Conservation (phyloP, 2,888 invertebrate species). For the Mycalesis mineus region DNA sequence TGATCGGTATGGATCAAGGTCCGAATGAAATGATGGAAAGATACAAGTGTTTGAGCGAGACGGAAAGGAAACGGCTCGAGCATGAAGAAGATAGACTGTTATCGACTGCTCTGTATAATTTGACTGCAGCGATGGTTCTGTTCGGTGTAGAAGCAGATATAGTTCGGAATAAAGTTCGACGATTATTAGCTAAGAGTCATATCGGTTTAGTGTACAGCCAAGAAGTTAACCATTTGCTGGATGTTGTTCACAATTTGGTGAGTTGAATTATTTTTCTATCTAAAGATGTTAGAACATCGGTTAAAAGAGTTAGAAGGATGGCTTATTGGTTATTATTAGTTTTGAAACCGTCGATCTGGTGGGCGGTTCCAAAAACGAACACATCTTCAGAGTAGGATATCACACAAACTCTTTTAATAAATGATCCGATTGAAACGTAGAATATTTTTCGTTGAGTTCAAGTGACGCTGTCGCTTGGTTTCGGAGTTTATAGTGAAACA, state of each 20-base stretch:
- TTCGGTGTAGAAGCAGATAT: slow-evolving; percentile 90
- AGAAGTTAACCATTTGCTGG: slow-evolving; percentile 96
- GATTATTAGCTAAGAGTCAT: slow-evolving; percentile 98
- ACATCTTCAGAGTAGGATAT: too few species aligned
- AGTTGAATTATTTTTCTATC: slow-evolving; percentile 42
- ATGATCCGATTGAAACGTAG: too few species aligned
- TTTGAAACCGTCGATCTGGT: too few species aligned
- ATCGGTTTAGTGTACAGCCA: slow-evolving; percentile 98
- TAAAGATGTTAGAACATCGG: too few species aligned
- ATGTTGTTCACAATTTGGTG: slow-evolving; percentile 95
- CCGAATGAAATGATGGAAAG: slow-evolving; percentile 99
- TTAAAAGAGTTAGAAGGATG: too few species aligned
- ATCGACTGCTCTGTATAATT: slow-evolving; percentile 96
- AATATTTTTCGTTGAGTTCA: too few species aligned
- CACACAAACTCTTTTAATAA: too few species aligned
- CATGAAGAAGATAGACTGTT: slow-evolving; percentile 98
- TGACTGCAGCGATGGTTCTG: slow-evolving; percentile 97
- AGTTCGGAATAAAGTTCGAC: slow-evolving; percentile 89
- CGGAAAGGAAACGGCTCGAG: slow-evolving; percentile 95
- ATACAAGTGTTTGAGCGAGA: slow-evolving; percentile 94
- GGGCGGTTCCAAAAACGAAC: too few species aligned
- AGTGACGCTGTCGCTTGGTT: too few species aligned
- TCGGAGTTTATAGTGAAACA: too few species aligned
- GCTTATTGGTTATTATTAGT: too few species aligned
- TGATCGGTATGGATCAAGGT: slow-evolving; percentile 99